Evolutionary conservation across 2,113 vertebrate genomes (phyloP).

Genomic region (Atherinomorus stipes): DNA sequence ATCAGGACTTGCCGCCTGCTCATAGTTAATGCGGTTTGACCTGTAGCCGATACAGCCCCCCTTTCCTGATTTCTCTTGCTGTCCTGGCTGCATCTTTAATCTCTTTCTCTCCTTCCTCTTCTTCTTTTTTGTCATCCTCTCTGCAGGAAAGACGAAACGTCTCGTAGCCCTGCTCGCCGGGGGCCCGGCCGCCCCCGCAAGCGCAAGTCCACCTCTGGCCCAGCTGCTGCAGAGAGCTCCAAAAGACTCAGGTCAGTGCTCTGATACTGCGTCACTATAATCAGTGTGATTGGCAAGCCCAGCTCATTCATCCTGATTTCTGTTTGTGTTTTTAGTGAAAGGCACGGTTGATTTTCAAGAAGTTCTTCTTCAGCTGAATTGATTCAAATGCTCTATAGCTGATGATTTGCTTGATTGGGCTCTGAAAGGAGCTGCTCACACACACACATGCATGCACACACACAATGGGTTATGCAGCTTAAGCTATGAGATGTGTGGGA

Average conservation of each 20-base stretch:
- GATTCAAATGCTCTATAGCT: conserved; percentile 76
- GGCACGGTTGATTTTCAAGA: conserved; percentile 79
- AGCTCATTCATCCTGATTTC: conserved; percentile 78
- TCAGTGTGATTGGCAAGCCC: conserved; percentile 78
- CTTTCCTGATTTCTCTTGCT: conserved; percentile 45
- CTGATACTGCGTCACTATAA: conserved; percentile 67
- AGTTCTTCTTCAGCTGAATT: conserved; percentile 77
- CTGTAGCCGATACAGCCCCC: conserved; percentile 61
- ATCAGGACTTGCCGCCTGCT: conserved; percentile 53
- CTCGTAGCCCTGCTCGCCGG: conserved; percentile 90
- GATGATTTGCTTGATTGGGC: conserved; percentile 80
- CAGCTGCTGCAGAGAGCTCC: conserved; percentile 77
- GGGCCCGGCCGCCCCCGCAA: conserved; percentile 96
- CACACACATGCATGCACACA: conserved; percentile 15
- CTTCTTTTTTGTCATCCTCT: conserved; percentile 40
- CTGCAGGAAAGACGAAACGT: conserved; percentile 92
- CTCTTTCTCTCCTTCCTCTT: conserved; percentile 29
- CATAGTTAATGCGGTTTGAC: conserved; percentile 69
- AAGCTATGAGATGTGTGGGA: conserved; percentile 51
- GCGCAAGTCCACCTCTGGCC: conserved; percentile 84
- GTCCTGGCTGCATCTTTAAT: conserved; percentile 60
- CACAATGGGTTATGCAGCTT: conserved; percentile 34
- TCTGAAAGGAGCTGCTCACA: conserved; percentile 54
- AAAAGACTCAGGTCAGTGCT: conserved; percentile 90
- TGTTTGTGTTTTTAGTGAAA: conserved; percentile 80